These are phyloP conservation scores for Dendroctonus ponderosae DNA, from an alignment of 1,140 invertebrate genomes.

Conservation along the genomic window DNA sequence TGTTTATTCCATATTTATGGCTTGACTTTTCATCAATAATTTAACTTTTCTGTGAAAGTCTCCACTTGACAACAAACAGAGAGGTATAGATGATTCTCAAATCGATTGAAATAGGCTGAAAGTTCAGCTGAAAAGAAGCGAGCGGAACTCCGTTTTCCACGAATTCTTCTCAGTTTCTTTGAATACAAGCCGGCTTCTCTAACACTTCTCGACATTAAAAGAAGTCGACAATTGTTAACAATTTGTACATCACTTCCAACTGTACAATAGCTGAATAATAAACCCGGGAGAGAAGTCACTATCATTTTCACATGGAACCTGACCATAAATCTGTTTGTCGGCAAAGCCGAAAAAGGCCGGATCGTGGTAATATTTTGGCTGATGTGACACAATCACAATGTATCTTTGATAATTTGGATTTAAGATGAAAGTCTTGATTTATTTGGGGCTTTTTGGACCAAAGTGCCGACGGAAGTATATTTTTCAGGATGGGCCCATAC, in stretches of 20 bases:
- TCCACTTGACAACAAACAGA: no score
- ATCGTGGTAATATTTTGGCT: conserved; percentile 28
- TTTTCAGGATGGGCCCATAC: no score
- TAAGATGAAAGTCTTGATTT: conserved; percentile 33
- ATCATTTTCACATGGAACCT: conserved; percentile 25
- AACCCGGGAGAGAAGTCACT: conserved; percentile 22
- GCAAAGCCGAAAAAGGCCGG: conserved; percentile 15
- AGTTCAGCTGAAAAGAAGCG: no score
- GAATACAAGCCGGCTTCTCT: no score
- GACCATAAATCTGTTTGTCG: conserved; percentile 22
- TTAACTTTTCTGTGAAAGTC: no score
- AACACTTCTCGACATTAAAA: conserved; percentile 16
- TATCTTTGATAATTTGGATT: conserved; percentile 26
- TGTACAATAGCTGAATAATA: conserved; percentile 21
- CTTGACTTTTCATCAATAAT: no score
- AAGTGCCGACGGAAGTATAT: no score
- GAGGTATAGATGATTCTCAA: no score
- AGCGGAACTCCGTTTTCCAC: no score
- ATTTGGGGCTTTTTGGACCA: not conserved
- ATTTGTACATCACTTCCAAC: conserved; percentile 19
- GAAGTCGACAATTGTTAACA: conserved; percentile 30
- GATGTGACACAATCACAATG: conserved; percentile 28
- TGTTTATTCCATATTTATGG: no score
- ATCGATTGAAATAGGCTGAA: no score
- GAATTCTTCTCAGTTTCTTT: no score